phyloP scores from a whole-genome alignment of 2,797 vertebrate genomes.

The Cyprinella venusta region DNA sequence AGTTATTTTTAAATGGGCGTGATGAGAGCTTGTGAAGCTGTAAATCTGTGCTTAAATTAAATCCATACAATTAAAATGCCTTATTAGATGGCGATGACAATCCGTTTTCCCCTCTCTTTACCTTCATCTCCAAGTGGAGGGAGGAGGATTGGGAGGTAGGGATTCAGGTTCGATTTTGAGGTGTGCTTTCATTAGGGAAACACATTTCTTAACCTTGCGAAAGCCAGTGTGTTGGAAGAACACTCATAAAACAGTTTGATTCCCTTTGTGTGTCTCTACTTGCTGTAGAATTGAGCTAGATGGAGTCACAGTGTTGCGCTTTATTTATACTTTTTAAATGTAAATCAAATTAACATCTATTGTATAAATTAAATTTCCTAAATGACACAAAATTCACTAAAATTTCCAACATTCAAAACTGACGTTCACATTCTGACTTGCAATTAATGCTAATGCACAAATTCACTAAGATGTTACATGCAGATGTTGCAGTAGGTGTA shows the following conservation, averaged over 20 bases:
- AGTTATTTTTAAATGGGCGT: constrained; percentile 60
- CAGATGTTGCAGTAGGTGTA: neutral
- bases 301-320: neutral
- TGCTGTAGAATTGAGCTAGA: neutral
- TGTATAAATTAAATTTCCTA: neutral
- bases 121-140: constrained; percentile 52
- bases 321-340: neutral
- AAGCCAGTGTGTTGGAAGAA: constrained; percentile 36
- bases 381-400: neutral
- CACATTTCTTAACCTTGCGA: constrained; percentile 48
- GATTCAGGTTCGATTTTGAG: constrained; percentile 51
- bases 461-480: neutral
- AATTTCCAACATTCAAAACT: neutral
- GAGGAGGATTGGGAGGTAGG: constrained; percentile 40
- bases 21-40: constrained; percentile 59
- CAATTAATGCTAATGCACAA: neutral
- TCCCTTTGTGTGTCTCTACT: neutral
- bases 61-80: constrained; percentile 62
- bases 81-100: constrained; percentile 65
- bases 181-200: constrained; percentile 55
- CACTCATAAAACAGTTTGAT: constrained; percentile 21
- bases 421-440: neutral
- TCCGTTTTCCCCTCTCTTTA: constrained; percentile 48
- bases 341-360: neutral
- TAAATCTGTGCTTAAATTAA: constrained; percentile 63